Percentiles rank a stretch among this genome's conserved stretches.
phyloP scores from a whole-genome alignment of 2,113 vertebrate species.

The Meriones unguiculatus region DNA sequence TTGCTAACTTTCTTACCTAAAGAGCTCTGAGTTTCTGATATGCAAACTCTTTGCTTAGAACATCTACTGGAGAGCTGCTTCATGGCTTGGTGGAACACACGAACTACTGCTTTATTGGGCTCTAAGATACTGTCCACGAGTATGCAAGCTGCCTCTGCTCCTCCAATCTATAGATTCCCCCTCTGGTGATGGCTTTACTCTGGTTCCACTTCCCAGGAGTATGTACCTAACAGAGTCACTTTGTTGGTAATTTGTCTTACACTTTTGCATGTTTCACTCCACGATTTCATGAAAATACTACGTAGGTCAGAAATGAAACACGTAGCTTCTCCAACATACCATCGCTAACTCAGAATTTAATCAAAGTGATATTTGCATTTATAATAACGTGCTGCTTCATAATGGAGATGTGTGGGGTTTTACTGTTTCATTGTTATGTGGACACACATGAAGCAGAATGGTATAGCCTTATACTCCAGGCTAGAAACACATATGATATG shows the following conservation, averaged over 20 bases:
- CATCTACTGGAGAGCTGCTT: not conserved
- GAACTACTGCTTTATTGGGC: not conserved
- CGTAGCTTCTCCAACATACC: not conserved
- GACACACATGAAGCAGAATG: no score
- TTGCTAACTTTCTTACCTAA: not conserved
- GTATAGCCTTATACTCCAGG: not conserved
- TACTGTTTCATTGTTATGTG: not conserved
- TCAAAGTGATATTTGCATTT: not conserved
- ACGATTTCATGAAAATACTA: not conserved
- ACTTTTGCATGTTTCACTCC: not conserved
- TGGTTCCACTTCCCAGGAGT: not conserved
- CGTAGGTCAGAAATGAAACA: not conserved
- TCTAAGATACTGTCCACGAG: not conserved
- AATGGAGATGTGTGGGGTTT: not conserved
- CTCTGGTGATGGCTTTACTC: not conserved
- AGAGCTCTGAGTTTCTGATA: slow-evolving; percentile 27
- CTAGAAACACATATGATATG: not conserved
- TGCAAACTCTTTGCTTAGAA: not conserved
- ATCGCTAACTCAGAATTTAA: slow-evolving; percentile 42
- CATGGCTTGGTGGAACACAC: not conserved
- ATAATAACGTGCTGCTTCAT: not conserved
- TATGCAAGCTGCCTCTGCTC: not conserved
- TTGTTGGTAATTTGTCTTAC: not conserved
- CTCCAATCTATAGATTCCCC: not conserved
- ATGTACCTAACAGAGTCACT: not conserved